Evolutionary conservation across 1,140 invertebrate genomes (phyloP), one percentile per base, ranked within the genome.

Genomic region (Nephila pilipes): DNA sequence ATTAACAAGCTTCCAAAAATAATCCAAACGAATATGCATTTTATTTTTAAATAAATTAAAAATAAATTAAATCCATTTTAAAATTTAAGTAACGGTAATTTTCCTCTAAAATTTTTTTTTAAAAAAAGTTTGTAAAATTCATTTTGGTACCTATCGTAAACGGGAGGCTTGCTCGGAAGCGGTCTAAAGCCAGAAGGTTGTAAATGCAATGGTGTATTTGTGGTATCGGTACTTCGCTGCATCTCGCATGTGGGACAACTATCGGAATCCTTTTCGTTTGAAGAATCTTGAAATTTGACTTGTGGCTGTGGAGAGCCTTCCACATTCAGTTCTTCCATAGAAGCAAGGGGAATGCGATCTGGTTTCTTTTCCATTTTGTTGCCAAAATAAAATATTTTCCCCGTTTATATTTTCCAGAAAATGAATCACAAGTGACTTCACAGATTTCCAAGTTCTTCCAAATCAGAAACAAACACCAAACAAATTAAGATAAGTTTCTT

Each of bases 291-390:
- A 5, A 32, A 10, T 36, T 20, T 90, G 8, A 54, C 54, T 75
- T 38, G 79, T 12, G 94, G 93, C 18, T 90, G 94, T 2, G 94
- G 94, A 10, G 94, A 95, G 16, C 94, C 94, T 80, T 94, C 94
- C 5, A 93, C 58, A 92, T 93, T 93, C 38, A 95, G 85, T 60
- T 95, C 95, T 88, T 95, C 95, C 87, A 94, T 94, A 8, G 94
- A 94, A 83, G 95, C 95, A 36, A 95, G 83, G 1, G 95, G 95
- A 87, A 92, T 88, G 36, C 85, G 25, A 57, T 93, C 92, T 20
- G 63, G 20, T 85, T 87, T 81, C n/a, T 32, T 81, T 85, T 85
- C 83, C 87, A 89, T 89, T 46, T 54, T 46, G 46, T 85, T 20
- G 29, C 29, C n/a, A n/a, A n/a, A 75, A 85, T 65, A 65, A 65